phyloP scores from a whole-genome alignment of 2,797 vertebrate species.

The Synaphobranchus kaupii region DNA sequence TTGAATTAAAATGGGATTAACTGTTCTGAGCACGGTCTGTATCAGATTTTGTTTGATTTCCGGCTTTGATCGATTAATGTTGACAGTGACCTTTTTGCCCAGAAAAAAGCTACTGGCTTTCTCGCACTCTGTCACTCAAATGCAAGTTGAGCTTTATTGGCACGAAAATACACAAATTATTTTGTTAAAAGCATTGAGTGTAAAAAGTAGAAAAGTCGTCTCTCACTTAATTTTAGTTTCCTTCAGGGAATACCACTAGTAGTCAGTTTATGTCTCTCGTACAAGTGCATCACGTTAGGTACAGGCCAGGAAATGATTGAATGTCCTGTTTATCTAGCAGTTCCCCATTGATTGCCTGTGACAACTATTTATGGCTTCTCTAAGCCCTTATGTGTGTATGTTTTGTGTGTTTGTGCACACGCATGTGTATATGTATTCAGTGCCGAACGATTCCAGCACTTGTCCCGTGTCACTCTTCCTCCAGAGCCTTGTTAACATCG shows the following conservation, averaged over 20 bases:
- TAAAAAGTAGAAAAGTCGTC: neutral
- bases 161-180: neutral
- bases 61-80: neutral
- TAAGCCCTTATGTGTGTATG: neutral
- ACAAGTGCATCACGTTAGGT: neutral
- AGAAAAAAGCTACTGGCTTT: neutral
- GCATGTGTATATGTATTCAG: neutral
- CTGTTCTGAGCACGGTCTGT: neutral
- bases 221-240: neutral
- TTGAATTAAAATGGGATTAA: constrained; percentile 7
- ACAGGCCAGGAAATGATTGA: neutral
- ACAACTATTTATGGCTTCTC: neutral
- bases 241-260: neutral
- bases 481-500: neutral
- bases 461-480: neutral
- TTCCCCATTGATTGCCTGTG: neutral
- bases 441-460: neutral
- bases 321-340: neutral
- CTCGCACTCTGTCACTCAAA: neutral
- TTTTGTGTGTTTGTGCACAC: neutral
- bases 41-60: neutral
- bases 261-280: neutral
- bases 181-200: neutral
- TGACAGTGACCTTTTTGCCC: neutral
- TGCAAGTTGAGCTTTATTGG: neutral